Conservation (phyloP, 2,113 vertebrate species). For the Monopterus albus region DNA sequence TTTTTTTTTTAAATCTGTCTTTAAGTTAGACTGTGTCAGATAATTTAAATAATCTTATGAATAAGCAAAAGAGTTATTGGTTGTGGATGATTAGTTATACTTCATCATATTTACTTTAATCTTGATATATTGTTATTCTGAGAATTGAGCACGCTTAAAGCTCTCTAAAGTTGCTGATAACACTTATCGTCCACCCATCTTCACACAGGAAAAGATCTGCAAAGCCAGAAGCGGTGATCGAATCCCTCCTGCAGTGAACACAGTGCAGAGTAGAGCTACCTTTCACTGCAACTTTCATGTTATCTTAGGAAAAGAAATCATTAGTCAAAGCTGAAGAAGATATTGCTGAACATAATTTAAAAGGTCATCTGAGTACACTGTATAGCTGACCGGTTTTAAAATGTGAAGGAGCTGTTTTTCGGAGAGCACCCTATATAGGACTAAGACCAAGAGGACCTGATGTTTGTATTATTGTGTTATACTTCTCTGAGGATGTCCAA, state of each 20-base stretch:
- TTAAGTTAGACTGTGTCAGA: not conserved
- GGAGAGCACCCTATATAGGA: conserved; percentile 9
- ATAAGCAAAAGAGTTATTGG: not conserved
- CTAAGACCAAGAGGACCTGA: conserved; percentile 11
- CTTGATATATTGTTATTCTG: conserved; percentile 44
- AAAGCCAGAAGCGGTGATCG: conserved; percentile 91
- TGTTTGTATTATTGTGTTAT: conserved; percentile 25
- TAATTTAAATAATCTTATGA: not conserved
- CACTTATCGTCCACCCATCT: conserved; percentile 36
- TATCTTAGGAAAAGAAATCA: conserved; percentile 20
- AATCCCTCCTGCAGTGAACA: conserved; percentile 93
- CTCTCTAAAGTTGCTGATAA: conserved; percentile 37
- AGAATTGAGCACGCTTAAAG: conserved; percentile 44
- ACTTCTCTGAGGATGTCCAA: conserved; percentile 6
- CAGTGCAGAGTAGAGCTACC: not conserved
- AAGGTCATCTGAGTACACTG: conserved; percentile 55
- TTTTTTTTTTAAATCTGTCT: not conserved
- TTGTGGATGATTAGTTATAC: not conserved
- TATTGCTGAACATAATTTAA: conserved; percentile 48
- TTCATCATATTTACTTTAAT: conserved; percentile 2
- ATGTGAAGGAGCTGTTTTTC: conserved; percentile 38
- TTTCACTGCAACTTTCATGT: conserved; percentile 9
- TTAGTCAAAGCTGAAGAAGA: conserved; percentile 26
- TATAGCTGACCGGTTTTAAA: conserved; percentile 40
- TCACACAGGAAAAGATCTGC: conserved; percentile 92